Evolutionary conservation across 23 tunicate genomes (phyloP), one percentile per base, ranked within the genome.

Genomic region (Halocynthia roretzi): DNA sequence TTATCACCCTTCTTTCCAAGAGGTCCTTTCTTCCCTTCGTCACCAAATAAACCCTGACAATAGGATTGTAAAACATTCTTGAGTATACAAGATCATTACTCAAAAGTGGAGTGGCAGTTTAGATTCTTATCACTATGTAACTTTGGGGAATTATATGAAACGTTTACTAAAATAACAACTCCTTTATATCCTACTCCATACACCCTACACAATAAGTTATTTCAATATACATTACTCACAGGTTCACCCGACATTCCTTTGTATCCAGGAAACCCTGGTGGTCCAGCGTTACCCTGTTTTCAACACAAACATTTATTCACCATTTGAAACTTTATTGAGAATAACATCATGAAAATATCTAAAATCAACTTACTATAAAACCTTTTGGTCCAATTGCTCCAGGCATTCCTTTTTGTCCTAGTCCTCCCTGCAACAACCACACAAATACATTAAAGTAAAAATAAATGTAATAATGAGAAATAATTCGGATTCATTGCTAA

Each of bases 351-450:
- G 44, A 4, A 31, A 31, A 31, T 0, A 31, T 31, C 44, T 31
- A 31, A 31, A 31, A 31, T 0, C 44, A 58, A 14, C 15, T 65
- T 65, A 65, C 70, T 48, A 20, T 44, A 15, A 65, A 65, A 20
- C 70, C 70, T 65, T 65, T 65, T 48, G 31, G 31, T 65, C 70
- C 70, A 48, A 65, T 15, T 65, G 70, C 49, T 15, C 70, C 70
- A 20, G 10, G 70, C 22, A 65, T 15, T 20, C 70, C 70, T 65
- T 65, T 48, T 20, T 65, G 49, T 15, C 70, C 70, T 10, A 48
- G 17, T 9, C 49, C 49, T 20, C 70, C 70, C 70, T 65, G 70
- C 9, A 65, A 65, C 44, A 31, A 31, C 44, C 44, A 31, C 44
- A 31, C 44, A 31, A 31, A 31, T 31, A 31, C 44, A 31, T 31